Percentiles rank a stretch among this genome's conserved stretches.
Evolutionary conservation across 1,140 invertebrate genomes (phyloP).

Genomic region (Tetramorium parvispinum): DNA sequence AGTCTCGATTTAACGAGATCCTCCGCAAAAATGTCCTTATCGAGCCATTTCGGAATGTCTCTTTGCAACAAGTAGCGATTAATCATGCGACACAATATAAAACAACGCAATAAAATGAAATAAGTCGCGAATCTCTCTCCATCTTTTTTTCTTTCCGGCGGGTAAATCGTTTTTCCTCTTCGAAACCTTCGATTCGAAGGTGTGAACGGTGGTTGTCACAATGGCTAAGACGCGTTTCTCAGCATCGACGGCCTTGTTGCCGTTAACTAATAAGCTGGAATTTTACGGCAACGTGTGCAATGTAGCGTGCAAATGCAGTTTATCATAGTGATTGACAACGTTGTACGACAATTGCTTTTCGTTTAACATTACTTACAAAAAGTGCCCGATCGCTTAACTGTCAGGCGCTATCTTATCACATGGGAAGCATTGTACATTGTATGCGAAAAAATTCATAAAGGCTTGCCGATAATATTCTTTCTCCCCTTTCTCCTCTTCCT

Average conservation of each 20-base stretch:
- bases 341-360: background rate
- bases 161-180: background rate
- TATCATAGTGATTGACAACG: background rate
- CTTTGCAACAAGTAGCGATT: background rate
- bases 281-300: background rate
- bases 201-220: background rate
- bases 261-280: background rate
- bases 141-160: background rate
- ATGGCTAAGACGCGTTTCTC: background rate
- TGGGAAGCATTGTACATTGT: too few relatives aligned
- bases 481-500: background rate
- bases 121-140: background rate
- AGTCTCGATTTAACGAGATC: background rate
- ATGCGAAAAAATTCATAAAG: background rate
- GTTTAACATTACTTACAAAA: slow-evolving; percentile 4
- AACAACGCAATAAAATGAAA: background rate
- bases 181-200: slow-evolving; percentile 25
- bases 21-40: background rate
- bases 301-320: slow-evolving; percentile 7
- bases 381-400: background rate
- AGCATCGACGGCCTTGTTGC: background rate
- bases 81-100: background rate
- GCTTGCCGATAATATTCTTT: slow-evolving; percentile 42
- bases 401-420: slow-evolving; percentile 60
- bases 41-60: too few relatives aligned